Percentiles rank a stretch among this genome's conserved stretches.
These are phyloP conservation scores for Drosophila lowei DNA, from an alignment of 1,140 invertebrate genomes.

Conservation along the genomic window DNA sequence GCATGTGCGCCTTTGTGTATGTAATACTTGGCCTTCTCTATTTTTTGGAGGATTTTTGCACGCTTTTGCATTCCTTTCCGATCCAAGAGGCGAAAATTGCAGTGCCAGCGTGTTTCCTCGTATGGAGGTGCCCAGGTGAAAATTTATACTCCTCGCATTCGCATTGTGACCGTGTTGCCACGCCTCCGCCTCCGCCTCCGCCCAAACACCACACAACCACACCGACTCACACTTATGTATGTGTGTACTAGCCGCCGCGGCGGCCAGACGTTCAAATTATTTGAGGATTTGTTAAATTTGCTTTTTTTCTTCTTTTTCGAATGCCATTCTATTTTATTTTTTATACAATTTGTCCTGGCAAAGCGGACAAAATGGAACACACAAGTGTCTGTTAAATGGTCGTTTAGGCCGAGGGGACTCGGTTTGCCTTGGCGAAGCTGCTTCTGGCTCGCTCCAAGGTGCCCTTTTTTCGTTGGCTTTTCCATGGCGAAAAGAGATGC, in stretches of 20 bases:
- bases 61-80: slow-evolving; percentile 71
- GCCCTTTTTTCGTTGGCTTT: slow-evolving; percentile 7
- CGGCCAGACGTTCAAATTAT: slow-evolving; percentile 69
- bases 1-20: slow-evolving; percentile 36
- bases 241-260: slow-evolving; percentile 8
- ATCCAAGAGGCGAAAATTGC: slow-evolving; percentile 58
- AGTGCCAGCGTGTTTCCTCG: slow-evolving; percentile 64
- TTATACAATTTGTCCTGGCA: slow-evolving; percentile 63
- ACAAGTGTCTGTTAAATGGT: slow-evolving; percentile 60
- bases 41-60: slow-evolving; percentile 54
- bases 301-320: slow-evolving; percentile 40
- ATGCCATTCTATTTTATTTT: slow-evolving; percentile 41
- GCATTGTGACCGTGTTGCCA: slow-evolving; percentile 33
- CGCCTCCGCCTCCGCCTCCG: slow-evolving; percentile 43
- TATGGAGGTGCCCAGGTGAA: slow-evolving; percentile 50
- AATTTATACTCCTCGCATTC: slow-evolving; percentile 55
- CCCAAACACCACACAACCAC: slow-evolving; percentile 1
- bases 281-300: slow-evolving; percentile 76
- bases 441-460: slow-evolving; percentile 23
- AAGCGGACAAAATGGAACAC: slow-evolving; percentile 43
- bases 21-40: slow-evolving; percentile 16
- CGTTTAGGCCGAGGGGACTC: slow-evolving; percentile 44
- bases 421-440: slow-evolving; percentile 8
- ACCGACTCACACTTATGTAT: background rate
- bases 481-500: slow-evolving; percentile 37